phyloP scores from a whole-genome alignment of 2,888 invertebrate genomes.

The Leptinotarsa peninsularis region DNA sequence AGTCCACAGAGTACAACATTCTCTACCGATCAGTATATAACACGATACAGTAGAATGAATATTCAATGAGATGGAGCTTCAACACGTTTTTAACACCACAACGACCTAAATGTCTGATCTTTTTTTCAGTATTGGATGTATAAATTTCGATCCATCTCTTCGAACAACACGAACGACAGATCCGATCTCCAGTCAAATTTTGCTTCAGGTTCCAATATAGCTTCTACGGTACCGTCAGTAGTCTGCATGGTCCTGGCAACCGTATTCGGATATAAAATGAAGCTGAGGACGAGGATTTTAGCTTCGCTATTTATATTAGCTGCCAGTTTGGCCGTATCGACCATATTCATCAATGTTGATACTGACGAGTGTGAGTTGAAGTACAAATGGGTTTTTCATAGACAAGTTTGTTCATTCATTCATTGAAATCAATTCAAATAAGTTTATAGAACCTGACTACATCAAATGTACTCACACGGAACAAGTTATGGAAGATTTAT shows the following conservation, averaged over 20 bases:
- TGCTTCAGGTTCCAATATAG: slow-evolving; percentile 43
- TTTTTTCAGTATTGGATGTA: slow-evolving; percentile 51
- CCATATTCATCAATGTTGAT: slow-evolving; percentile 42
- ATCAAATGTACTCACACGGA: too few species aligned
- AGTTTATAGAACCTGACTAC: too few species aligned
- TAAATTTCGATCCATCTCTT: slow-evolving; percentile 44
- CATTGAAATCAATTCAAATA: too few species aligned
- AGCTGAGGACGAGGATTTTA: slow-evolving; percentile 38
- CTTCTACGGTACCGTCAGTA: slow-evolving; percentile 40
- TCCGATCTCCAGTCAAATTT: slow-evolving; percentile 46
- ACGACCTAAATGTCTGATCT: background rate
- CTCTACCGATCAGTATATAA: too few species aligned
- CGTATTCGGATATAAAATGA: slow-evolving; percentile 41
- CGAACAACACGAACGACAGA: slow-evolving; percentile 43
- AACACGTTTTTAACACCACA: too few species aligned
- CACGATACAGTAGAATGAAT: too few species aligned
- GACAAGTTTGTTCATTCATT: too few species aligned
- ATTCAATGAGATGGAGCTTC: too few species aligned
- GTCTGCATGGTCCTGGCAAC: slow-evolving; percentile 43
- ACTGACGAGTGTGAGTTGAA: slow-evolving; percentile 46
- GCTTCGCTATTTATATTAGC: slow-evolving; percentile 40
- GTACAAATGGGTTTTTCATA: background rate
- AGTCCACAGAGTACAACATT: too few species aligned
- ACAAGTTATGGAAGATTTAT: background rate
- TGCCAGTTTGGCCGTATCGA: slow-evolving; percentile 38